A percentile compares a stretch with the other conserved stretches of the same genome.
phyloP scores from a whole-genome alignment of 2,113 vertebrate species.

The Notechis scutatus region DNA sequence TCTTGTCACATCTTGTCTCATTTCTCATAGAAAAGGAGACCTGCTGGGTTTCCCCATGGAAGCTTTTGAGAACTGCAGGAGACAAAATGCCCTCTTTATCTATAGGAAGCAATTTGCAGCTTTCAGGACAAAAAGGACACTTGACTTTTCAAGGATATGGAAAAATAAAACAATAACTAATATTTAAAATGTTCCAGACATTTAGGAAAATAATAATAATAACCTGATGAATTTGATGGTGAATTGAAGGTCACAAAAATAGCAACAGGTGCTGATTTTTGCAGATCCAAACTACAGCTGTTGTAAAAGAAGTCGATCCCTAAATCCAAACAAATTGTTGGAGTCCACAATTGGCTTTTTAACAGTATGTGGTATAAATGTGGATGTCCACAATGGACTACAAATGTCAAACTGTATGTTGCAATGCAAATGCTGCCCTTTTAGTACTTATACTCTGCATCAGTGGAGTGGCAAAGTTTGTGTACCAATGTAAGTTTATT shows the following conservation, averaged over 20 bases:
- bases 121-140: neutral
- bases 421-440: neutral
- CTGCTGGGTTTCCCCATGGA: neutral
- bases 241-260: neutral
- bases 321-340: neutral
- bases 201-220: neutral
- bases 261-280: neutral
- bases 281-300: neutral
- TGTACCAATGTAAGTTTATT: neutral
- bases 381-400: neutral
- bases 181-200: neutral
- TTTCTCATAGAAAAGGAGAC: neutral
- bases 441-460: neutral
- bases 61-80: neutral
- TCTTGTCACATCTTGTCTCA: neutral
- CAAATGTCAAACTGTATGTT: neutral
- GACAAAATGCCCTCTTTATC: neutral
- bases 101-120: neutral
- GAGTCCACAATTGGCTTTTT: neutral
- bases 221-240: neutral
- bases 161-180: neutral
- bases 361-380: neutral
- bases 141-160: neutral
- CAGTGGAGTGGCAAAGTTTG: neutral
- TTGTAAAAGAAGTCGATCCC: neutral